Evolutionary conservation across 2,797 vertebrate species (phyloP).

Genomic region (Hypotaenidia philippensis): DNA sequence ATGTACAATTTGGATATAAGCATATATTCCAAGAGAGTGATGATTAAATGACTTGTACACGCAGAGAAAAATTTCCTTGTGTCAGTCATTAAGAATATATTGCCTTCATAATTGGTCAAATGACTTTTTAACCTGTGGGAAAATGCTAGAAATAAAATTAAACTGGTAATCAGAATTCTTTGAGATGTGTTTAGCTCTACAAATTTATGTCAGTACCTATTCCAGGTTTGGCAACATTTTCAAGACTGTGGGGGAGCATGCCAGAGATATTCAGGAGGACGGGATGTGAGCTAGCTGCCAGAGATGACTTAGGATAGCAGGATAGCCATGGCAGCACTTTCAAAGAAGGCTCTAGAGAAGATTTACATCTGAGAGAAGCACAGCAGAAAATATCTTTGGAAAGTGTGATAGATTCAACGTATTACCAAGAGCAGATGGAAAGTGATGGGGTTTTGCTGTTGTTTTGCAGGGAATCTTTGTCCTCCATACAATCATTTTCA

Average conservation of each 20-base stretch:
- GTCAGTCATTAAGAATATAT: neutral
- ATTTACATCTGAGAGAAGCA: neutral
- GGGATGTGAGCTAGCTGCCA: neutral
- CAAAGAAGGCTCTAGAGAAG: neutral
- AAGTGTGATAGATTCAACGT: neutral
- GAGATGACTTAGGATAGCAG: neutral
- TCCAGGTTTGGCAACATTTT: neutral
- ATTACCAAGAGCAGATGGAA: neutral
- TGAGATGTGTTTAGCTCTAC: neutral
- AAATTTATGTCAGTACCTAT: neutral
- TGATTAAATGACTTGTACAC: neutral
- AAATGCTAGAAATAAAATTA: constrained; percentile 10
- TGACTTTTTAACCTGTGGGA: neutral
- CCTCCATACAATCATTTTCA: neutral
- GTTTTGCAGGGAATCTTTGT: neutral
- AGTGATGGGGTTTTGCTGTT: neutral
- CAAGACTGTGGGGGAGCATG: neutral
- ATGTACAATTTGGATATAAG: neutral
- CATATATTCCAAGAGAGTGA: neutral
- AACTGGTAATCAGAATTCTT: neutral
- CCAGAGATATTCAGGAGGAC: neutral
- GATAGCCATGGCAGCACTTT: neutral
- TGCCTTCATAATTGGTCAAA: neutral
- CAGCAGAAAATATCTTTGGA: neutral
- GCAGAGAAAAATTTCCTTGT: neutral